A percentile compares a stretch with the other conserved stretches of the same genome.
These are phyloP conservation scores for Drosophila pullipes DNA, from an alignment of 2,888 invertebrate genomes.

Conservation along the genomic window DNA sequence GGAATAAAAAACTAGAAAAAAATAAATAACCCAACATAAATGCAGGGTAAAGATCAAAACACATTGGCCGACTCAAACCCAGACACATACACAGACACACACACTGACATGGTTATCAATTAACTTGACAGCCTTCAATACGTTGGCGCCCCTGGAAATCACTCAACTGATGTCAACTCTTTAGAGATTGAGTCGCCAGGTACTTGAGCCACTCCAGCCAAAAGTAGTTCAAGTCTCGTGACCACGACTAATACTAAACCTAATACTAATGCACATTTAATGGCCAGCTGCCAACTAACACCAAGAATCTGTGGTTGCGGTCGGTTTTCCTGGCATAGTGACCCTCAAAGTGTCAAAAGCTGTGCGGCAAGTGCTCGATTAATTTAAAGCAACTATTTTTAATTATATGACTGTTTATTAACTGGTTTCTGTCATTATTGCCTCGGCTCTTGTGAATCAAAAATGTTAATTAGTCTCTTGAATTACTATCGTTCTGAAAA, in stretches of 20 bases:
- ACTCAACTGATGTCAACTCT: slow-evolving; percentile 40
- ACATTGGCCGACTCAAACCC: slow-evolving; percentile 37
- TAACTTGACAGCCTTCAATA: slow-evolving; percentile 55
- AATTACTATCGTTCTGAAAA: slow-evolving; percentile 6
- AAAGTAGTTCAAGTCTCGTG: slow-evolving; percentile 65
- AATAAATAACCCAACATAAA: slow-evolving; percentile 23
- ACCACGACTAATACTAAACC: background rate
- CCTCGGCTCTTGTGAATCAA: background rate
- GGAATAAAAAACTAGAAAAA: slow-evolving; percentile 4
- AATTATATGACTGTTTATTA: slow-evolving; percentile 14
- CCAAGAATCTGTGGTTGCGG: slow-evolving; percentile 18
- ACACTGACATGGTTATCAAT: background rate
- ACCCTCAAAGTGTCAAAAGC: slow-evolving; percentile 20
- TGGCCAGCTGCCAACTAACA: background rate
- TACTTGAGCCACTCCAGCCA: slow-evolving; percentile 35
- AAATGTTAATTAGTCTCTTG: background rate
- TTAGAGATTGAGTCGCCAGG: slow-evolving; percentile 28
- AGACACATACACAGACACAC: background rate
- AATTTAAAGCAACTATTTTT: slow-evolving; percentile 21
- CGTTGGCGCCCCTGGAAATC: slow-evolving; percentile 42
- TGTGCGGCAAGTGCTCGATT: slow-evolving; percentile 3
- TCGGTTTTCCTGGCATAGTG: slow-evolving; percentile 15
- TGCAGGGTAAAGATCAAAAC: slow-evolving; percentile 61
- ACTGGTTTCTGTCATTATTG: slow-evolving; percentile 20
- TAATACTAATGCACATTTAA: background rate